phyloP scores from a whole-genome alignment of 2,888 invertebrate genomes.

The Helicoverpa assulta region DNA sequence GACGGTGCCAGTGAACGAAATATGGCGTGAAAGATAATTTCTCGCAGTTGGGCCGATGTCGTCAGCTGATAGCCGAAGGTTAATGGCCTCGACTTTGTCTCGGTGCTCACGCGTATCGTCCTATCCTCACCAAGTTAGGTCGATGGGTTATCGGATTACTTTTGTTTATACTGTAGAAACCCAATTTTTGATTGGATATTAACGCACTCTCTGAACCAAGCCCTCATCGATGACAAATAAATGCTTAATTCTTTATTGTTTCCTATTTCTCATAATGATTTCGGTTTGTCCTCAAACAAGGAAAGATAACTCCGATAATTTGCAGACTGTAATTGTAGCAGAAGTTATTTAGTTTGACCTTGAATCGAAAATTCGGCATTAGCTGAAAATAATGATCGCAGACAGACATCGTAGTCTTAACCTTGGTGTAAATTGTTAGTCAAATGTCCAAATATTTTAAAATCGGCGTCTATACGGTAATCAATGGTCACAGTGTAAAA shows the following conservation, averaged over 20 bases:
- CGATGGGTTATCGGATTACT: conserved; percentile 83
- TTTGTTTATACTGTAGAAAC: conserved; percentile 66
- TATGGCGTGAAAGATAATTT: conserved; percentile 85
- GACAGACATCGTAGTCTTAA: conserved; percentile 20
- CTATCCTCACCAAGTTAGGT: conserved; percentile 75
- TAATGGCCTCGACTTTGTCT: conserved; percentile 87
- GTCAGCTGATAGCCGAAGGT: conserved; percentile 88
- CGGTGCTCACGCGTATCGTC: conserved; percentile 81
- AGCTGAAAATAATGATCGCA: conserved; percentile 20
- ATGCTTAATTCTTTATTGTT: not conserved
- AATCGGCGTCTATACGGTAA: conserved; percentile 33
- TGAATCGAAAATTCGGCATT: conserved; percentile 19
- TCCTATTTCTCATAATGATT: not conserved
- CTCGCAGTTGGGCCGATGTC: conserved; percentile 83
- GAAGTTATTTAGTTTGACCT: conserved; percentile 30
- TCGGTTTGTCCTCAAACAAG: conserved; percentile 14
- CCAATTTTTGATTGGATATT: conserved; percentile 39
- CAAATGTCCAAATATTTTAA: conserved; percentile 32
- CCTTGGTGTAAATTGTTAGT: conserved; percentile 22
- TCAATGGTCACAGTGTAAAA: conserved; percentile 62
- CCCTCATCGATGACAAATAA: not conserved
- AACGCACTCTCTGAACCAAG: conserved; percentile 4
- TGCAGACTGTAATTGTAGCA: conserved; percentile 11
- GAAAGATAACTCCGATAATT: conserved; percentile 4
- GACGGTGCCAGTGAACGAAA: conserved; percentile 79